Percentiles rank a stretch among this genome's conserved stretches.
phyloP scores from a whole-genome alignment of 2,888 invertebrate species.

The Brenthis hecate region DNA sequence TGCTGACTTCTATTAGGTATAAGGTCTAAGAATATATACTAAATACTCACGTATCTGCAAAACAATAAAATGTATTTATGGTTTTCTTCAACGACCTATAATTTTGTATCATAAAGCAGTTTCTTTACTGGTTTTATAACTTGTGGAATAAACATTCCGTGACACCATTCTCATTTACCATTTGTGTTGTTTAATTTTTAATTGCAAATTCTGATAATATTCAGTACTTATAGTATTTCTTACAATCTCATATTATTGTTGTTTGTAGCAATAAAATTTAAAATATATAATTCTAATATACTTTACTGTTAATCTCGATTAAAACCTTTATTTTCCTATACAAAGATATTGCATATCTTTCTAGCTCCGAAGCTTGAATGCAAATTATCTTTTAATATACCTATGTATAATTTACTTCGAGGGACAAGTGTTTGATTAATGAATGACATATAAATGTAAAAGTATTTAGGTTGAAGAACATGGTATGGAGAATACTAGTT shows the following conservation, averaged over 20 bases:
- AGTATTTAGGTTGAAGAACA: too few species aligned
- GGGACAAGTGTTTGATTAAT: neutral
- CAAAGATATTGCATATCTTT: neutral
- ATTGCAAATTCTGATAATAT: neutral
- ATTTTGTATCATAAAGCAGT: conserved; percentile 2
- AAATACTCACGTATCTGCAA: neutral
- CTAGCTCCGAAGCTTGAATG: neutral
- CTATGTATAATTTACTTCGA: neutral
- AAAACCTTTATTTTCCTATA: neutral
- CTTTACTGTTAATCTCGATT: neutral
- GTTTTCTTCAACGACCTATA: conserved; percentile 13
- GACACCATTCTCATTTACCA: conserved; percentile 15
- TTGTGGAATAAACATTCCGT: conserved; percentile 9
- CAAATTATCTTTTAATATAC: neutral
- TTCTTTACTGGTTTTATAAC: conserved; percentile 13
- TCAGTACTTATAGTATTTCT: neutral
- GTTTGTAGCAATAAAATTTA: neutral
- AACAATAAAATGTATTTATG: conserved; percentile 11
- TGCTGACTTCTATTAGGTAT: too few species aligned
- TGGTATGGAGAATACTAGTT: too few species aligned
- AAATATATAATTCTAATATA: neutral
- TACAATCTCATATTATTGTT: neutral
- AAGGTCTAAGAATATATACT: neutral
- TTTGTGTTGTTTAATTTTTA: conserved; percentile 16
- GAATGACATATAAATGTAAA: too few species aligned